Base-by-base conservation (phyloP, 1,140 invertebrate species). In the Pinna nobilis region DNA sequence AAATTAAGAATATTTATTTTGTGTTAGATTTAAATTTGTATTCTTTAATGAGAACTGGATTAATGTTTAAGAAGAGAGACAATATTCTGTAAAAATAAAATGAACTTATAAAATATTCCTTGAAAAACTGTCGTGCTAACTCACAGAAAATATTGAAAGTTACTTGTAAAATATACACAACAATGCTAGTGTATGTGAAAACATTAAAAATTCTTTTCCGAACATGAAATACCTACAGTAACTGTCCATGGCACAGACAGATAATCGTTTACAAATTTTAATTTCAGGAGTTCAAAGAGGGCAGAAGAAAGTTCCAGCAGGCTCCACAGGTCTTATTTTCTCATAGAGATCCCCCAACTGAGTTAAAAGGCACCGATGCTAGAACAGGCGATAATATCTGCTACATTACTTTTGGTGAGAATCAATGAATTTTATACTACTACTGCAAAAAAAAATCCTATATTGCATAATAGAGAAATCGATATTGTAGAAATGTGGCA, bases 391-490 rank as follows among this genome's bases (percentile, higher is more conserved):
- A 99, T 82, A 99, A 99, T 90, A 97, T 99, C 89, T 97, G 98
- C 84, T 99, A 99, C 90, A 97, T 99, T 83, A 99, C 98, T 81
- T 99, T 99, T 91, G 97, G 96, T 95, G 89, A 91, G 91, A n/a
- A n/a, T n/a, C n/a, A n/a, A n/a, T n/a, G n/a, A n/a, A n/a, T n/a
- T n/a, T n/a, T n/a, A n/a, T n/a, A n/a, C n/a, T n/a, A n/a, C n/a
- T n/a, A n/a, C n/a, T n/a, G n/a, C n/a, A n/a, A n/a, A n/a, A n/a
- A n/a, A n/a, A n/a, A n/a, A n/a, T n/a, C n/a, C n/a, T n/a, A n/a
- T n/a, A n/a, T n/a, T n/a, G n/a, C n/a, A n/a, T n/a, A n/a, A n/a
- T n/a, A n/a, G n/a, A n/a, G n/a, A n/a, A n/a, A n/a, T n/a, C n/a
- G n/a, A n/a, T n/a, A n/a, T n/a, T n/a, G n/a, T n/a, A n/a, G n/a